Conservation (phyloP, 2,797 vertebrate genomes). For the Melanotaenia pygmaea region DNA sequence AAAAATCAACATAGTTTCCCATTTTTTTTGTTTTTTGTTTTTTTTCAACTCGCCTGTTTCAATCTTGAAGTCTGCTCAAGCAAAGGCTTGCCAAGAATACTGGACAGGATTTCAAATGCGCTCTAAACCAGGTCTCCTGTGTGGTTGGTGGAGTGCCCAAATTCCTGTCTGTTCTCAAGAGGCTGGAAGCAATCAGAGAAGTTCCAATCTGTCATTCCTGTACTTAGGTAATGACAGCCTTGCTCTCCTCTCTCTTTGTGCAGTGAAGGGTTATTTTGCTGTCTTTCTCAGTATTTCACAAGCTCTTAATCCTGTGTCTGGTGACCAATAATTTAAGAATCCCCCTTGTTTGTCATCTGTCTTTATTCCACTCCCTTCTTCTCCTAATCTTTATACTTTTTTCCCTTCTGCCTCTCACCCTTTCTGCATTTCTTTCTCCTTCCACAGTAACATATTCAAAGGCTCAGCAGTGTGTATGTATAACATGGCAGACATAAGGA, state of each 20-base stretch:
- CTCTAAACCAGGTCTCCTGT: conserved; percentile 63
- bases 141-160: conserved; percentile 72
- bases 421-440: conserved; percentile 4
- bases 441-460: conserved; percentile 94
- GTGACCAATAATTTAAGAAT: conserved; percentile 52
- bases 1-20: conserved; percentile 33
- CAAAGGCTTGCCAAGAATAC: conserved; percentile 54
- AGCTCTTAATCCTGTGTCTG: conserved; percentile 63
- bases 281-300: conserved; percentile 69
- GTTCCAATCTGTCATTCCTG: conserved; percentile 73
- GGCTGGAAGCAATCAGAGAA: conserved; percentile 76
- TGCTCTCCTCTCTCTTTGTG: conserved; percentile 61
- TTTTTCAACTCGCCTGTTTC: conserved; percentile 48
- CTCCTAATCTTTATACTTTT: conserved; percentile 8
- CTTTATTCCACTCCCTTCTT: conserved; percentile 24
- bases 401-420: background rate
- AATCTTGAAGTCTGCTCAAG: conserved; percentile 48
- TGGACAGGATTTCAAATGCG: conserved; percentile 60
- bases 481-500: conserved; percentile 95
- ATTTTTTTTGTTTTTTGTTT: conserved; percentile 35
- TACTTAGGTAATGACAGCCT: conserved; percentile 74
- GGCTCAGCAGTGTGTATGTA: conserved; percentile 98
- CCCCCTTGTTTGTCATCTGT: conserved; percentile 44
- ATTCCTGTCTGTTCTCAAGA: conserved; percentile 79
- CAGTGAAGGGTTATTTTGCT: conserved; percentile 72